These are phyloP conservation scores for Ochropleura leucogaster DNA, from an alignment of 2,888 invertebrate species.

Conservation along the genomic window DNA sequence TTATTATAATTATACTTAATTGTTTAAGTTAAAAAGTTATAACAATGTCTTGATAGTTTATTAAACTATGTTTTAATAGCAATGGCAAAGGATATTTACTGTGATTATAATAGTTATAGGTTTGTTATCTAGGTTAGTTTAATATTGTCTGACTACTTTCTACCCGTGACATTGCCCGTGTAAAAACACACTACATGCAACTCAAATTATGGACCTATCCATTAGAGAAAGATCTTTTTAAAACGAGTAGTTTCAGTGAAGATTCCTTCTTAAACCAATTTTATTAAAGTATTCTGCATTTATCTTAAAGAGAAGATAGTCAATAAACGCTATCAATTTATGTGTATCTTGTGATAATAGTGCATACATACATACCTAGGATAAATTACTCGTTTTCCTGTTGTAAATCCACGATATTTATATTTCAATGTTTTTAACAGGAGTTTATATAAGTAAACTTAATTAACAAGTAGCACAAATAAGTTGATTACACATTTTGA, in stretches of 20 bases:
- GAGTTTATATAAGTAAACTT: background rate
- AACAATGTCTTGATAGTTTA: conserved; percentile 54
- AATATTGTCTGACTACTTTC: conserved; percentile 17
- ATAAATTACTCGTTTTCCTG: conserved; percentile 38
- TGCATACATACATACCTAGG: background rate
- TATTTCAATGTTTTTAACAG: background rate
- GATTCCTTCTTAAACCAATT: background rate
- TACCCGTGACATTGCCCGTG: background rate
- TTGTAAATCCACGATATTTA: background rate
- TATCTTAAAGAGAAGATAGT: conserved; percentile 7
- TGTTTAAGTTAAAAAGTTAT: conserved; percentile 52
- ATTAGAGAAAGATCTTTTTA: too few species aligned
- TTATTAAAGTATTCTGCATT: background rate
- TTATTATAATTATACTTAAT: conserved; percentile 44
- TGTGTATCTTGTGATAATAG: conserved; percentile 37
- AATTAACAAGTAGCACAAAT: background rate
- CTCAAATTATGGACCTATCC: background rate
- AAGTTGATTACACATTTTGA: background rate
- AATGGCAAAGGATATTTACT: conserved; percentile 19
- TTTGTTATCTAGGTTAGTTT: conserved; percentile 14
- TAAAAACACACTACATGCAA: background rate
- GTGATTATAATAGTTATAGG: background rate
- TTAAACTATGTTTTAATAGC: conserved; percentile 43
- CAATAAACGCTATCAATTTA: conserved; percentile 25
- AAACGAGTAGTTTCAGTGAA: background rate